These are phyloP conservation scores for Pomacea canaliculata DNA, from an alignment of 2,888 invertebrate species.

Conservation along the genomic window DNA sequence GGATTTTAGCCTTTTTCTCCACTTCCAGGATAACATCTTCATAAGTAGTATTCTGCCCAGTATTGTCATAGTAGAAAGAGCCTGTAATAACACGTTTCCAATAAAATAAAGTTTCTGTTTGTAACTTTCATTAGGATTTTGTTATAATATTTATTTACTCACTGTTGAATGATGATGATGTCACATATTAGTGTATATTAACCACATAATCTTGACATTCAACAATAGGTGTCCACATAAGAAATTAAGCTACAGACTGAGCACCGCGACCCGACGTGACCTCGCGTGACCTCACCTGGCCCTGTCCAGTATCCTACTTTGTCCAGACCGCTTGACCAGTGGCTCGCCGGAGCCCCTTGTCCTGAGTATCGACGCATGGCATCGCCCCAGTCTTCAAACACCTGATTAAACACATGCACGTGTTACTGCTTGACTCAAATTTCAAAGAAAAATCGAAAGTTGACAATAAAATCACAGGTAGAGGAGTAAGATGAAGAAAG, in stretches of 20 bases:
- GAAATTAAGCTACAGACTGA: no score
- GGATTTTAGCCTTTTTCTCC: not conserved
- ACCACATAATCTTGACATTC: no score
- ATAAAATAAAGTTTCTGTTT: not conserved
- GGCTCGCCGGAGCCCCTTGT: not conserved
- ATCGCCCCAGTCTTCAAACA: not conserved
- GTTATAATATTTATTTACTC: no score
- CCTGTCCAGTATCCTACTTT: not conserved
- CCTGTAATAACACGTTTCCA: constrained; percentile 38
- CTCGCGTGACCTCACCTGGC: no score
- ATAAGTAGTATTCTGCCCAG: constrained; percentile 27
- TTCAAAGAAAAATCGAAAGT: no score
- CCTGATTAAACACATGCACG: not conserved
- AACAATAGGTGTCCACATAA: no score
- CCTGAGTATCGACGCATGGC: not conserved
- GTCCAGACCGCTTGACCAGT: not conserved
- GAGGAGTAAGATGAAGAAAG: no score
- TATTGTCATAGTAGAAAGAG: constrained; percentile 62
- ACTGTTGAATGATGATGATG: no score
- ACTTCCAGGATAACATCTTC: not conserved
- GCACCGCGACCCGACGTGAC: no score
- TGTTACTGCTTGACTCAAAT: not conserved
- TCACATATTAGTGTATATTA: no score
- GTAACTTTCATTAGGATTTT: no score
- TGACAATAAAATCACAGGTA: no score